Percentiles rank a stretch among this genome's conserved stretches.
These are phyloP conservation scores for Leptothorax acervorum DNA, from an alignment of 2,888 invertebrate species.

Conservation along the genomic window DNA sequence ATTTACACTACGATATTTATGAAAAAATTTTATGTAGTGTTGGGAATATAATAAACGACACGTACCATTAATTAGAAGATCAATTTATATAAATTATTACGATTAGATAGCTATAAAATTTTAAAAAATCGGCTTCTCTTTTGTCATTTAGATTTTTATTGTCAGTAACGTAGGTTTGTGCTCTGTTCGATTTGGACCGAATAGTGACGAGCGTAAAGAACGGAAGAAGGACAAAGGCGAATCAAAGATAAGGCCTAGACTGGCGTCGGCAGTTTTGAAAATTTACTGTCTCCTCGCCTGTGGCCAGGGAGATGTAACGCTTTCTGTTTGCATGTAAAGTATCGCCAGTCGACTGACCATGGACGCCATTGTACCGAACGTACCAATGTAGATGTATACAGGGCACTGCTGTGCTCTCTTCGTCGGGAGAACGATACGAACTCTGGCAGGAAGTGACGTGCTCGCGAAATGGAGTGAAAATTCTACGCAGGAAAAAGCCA, in stretches of 20 bases:
- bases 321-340: slow-evolving; percentile 77
- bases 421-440: slow-evolving; percentile 72
- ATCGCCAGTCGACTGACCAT: slow-evolving; percentile 75
- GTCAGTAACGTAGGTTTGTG: not conserved
- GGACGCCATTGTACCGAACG: slow-evolving; percentile 69
- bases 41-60: not conserved
- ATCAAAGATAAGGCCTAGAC: slow-evolving; percentile 62
- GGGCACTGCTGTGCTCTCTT: slow-evolving; percentile 61
- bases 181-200: slow-evolving; percentile 9
- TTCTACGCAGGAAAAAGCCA: slow-evolving; percentile 68
- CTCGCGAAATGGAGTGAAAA: slow-evolving; percentile 79
- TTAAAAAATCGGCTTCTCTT: not conserved
- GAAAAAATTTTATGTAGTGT: not conserved
- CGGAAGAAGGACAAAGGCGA: slow-evolving; percentile 43
- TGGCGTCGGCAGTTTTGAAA: slow-evolving; percentile 69
- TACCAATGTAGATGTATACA: slow-evolving; percentile 61
- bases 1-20: not conserved
- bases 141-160: slow-evolving; percentile 10
- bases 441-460: slow-evolving; percentile 74
- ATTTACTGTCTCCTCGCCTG: slow-evolving; percentile 70
- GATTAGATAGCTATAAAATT: not conserved
- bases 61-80: not conserved
- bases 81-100: not conserved
- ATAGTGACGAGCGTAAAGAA: slow-evolving; percentile 50
- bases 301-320: slow-evolving; percentile 68